A percentile compares a stretch with the other conserved stretches of the same genome.
phyloP scores from a whole-genome alignment of 2,888 invertebrate species.

The Lycia hirtaria region DNA sequence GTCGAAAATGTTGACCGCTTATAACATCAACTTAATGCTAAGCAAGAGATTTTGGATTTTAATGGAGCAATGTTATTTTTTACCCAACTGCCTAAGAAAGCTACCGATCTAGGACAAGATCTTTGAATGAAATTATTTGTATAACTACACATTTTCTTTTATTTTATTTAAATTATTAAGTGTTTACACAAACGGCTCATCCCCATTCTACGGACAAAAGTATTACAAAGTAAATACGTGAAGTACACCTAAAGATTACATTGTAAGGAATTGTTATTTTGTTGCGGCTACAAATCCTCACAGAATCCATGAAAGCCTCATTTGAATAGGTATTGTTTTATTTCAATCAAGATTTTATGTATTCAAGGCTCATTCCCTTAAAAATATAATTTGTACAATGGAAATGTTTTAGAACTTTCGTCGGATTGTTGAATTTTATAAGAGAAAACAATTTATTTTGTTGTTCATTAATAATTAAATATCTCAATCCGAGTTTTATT shows the following conservation, averaged over 20 bases:
- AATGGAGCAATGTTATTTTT: no score
- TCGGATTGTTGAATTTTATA: conserved; percentile 6
- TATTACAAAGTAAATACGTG: conserved; percentile 1
- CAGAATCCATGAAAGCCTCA: conserved; percentile 5
- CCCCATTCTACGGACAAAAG: neutral
- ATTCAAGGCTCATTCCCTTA: conserved; percentile 11
- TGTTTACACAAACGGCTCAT: neutral
- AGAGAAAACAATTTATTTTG: conserved; percentile 13
- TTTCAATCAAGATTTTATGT: conserved; percentile 23
- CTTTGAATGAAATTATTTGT: no score
- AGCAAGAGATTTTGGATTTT: no score
- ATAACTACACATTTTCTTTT: no score
- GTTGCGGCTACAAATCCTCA: conserved; percentile 14
- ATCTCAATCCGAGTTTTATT: neutral
- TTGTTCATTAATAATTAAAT: conserved; percentile 11
- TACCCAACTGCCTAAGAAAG: no score
- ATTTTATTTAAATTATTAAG: no score
- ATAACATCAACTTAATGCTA: no score
- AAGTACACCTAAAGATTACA: neutral
- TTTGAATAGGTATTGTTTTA: conserved; percentile 18
- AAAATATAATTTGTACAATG: conserved; percentile 16
- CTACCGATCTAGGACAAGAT: no score
- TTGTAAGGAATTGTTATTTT: conserved; percentile 1
- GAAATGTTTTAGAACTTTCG: conserved; percentile 12
- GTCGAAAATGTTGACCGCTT: no score